These are phyloP conservation scores for Drosophila suzukii DNA, from an alignment of 1,140 invertebrate genomes.

Conservation along the genomic window DNA sequence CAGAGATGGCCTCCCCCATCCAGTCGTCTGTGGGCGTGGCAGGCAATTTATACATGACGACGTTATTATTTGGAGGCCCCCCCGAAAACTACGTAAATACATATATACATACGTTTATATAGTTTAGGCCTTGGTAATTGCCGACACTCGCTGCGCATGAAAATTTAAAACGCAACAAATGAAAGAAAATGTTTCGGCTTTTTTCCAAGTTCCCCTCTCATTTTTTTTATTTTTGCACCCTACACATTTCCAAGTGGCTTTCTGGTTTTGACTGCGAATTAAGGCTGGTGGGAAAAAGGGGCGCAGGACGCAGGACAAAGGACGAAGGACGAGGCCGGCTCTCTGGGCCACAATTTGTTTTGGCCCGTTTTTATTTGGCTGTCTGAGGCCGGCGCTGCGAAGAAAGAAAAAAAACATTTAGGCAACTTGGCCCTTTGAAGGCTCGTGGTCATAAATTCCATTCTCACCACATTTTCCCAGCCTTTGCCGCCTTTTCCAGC, in stretches of 20 bases:
- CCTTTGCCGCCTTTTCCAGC: neutral
- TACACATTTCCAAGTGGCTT: conserved; percentile 58
- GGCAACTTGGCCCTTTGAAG: conserved; percentile 76
- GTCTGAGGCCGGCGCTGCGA: conserved; percentile 8
- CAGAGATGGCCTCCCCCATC: conserved; percentile 38
- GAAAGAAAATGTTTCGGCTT: conserved; percentile 54
- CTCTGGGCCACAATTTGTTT: conserved; percentile 55
- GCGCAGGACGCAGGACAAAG: neutral
- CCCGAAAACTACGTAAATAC: conserved; percentile 4
- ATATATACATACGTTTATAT: conserved; percentile 1
- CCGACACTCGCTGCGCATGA: conserved; percentile 63
- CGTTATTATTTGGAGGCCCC: conserved; percentile 44
- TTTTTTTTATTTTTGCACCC: conserved; percentile 28
- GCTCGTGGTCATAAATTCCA: conserved; percentile 83
- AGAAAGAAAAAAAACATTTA: conserved; percentile 67
- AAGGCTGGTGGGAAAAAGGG: conserved; percentile 8
- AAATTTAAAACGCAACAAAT: conserved; percentile 79
- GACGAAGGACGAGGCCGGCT: conserved; percentile 6
- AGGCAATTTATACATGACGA: conserved; percentile 68
- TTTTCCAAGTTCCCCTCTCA: conserved; percentile 8
- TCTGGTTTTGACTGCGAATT: conserved; percentile 57
- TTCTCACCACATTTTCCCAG: conserved; percentile 78
- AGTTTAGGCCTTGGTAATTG: conserved; percentile 64
- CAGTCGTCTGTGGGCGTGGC: conserved; percentile 43
- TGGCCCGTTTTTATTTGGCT: conserved; percentile 55